Evolutionary conservation across 2,797 vertebrate genomes (phyloP), one percentile per base, ranked within the genome.

Genomic region (Enteromius fasciolatus): DNA sequence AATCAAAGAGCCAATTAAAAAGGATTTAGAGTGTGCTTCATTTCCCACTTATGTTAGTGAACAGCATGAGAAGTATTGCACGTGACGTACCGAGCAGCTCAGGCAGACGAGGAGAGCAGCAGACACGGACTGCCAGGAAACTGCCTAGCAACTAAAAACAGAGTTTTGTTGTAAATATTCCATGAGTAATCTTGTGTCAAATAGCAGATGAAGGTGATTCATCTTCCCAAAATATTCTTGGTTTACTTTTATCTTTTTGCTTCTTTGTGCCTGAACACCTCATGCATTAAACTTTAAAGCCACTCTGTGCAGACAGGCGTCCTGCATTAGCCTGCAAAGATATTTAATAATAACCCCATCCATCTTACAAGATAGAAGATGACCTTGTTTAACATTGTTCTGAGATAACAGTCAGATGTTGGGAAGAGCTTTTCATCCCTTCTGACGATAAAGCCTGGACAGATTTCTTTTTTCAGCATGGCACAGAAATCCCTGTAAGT

Each of bases 1-100:
- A 87, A 75, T 74, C 82, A 86, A 84, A 83, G 70, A 87, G 61
- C 74, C 85, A 90, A 90, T 89, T 90, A 88, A 86, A 84, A 86
- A 80, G 63, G 83, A 79, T 84, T 86, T 85, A 83, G 76, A 81
- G 73, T 77, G 68, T 82, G 63, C 80, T 70, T 67, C 79, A 67
- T 81, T 85, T 84, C 68, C 66, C 68, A 67, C 77, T 48, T 36
- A 17, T 63, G 57, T 73, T 67, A 33, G 72, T 70, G 80, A 80
- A 70, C 25, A 66, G 46, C 39, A 75, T 61, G 48, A 23, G 76
- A 78, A 75, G 80, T 23, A 46, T n/a, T 50, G 14, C 20, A 10
- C 44, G 17, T 33, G 17, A 12, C 3, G 11, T 64, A 66, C 28
- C 23, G 18, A 44, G 69, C 59, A 28, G 59, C 59, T 31, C 59